Evolutionary conservation across 1,140 invertebrate species (phyloP).

Genomic region (Penaeus vannamei): DNA sequence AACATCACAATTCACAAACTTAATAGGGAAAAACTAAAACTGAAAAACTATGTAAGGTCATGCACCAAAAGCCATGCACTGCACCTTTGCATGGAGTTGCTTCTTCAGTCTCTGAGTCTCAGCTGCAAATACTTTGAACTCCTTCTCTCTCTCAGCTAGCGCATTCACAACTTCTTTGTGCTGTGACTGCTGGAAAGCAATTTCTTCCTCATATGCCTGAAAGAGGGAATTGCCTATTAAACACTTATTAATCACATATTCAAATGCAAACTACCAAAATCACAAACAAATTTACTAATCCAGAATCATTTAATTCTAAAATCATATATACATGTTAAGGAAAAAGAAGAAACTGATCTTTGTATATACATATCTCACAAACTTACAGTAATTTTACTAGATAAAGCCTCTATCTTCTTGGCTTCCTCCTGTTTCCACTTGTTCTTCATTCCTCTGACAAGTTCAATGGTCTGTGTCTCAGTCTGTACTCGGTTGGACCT

Average conservation of each 20-base stretch:
- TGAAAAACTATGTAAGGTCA: background rate
- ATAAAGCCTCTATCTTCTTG: slow-evolving; percentile 50
- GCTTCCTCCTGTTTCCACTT: slow-evolving; percentile 68
- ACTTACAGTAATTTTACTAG: slow-evolving; percentile 61
- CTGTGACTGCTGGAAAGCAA: slow-evolving; percentile 18
- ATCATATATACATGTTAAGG: background rate
- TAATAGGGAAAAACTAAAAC: background rate
- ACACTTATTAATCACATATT: background rate
- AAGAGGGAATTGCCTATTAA: background rate
- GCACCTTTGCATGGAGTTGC: slow-evolving; percentile 14
- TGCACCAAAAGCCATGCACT: background rate
- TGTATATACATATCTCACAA: background rate
- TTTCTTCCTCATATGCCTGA: slow-evolving; percentile 45
- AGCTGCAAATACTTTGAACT: background rate
- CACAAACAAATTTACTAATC: background rate
- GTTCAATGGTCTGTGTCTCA: slow-evolving; percentile 68
- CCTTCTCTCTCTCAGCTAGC: slow-evolving; percentile 46
- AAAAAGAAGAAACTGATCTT: background rate
- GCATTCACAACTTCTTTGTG: slow-evolving; percentile 45
- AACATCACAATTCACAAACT: no score
- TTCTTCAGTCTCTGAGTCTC: slow-evolving; percentile 44
- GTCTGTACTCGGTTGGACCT: slow-evolving; percentile 62
- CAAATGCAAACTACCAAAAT: background rate
- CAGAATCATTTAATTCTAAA: no score
- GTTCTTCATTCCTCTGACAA: slow-evolving; percentile 68